These are phyloP conservation scores for Machaerirhynchus nigripectus DNA, from an alignment of 2,113 vertebrate species.

Conservation along the genomic window DNA sequence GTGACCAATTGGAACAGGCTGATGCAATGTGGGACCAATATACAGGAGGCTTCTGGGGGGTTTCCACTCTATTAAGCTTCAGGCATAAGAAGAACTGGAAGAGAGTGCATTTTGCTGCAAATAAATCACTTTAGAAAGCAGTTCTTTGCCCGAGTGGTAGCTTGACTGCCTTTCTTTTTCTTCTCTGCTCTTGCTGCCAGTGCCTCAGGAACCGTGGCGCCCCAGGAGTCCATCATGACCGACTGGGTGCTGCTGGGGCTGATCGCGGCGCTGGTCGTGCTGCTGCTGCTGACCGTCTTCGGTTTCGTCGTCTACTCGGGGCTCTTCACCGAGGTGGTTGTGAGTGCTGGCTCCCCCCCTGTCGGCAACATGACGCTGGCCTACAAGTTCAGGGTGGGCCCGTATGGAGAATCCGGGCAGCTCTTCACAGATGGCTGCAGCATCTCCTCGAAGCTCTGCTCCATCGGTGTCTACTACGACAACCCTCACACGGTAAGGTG, in stretches of 20 bases:
- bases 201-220: not conserved
- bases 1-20: constrained; percentile 30
- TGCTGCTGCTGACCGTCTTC: constrained; percentile 78
- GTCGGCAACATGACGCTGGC: constrained; percentile 81
- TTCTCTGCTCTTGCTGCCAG: not conserved
- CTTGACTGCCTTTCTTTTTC: not conserved
- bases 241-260: constrained; percentile 78
- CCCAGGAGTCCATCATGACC: constrained; percentile 69
- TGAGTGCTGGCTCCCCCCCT: constrained; percentile 84
- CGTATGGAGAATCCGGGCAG: constrained; percentile 76
- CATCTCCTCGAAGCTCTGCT: constrained; percentile 81
- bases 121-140: not conserved
- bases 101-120: not conserved
- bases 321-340: constrained; percentile 75
- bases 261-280: constrained; percentile 67
- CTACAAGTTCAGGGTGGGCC: constrained; percentile 87
- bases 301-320: constrained; percentile 83
- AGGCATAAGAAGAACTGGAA: not conserved
- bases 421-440: constrained; percentile 84
- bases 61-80: not conserved
- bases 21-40: constrained; percentile 3
- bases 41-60: not conserved
- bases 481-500: constrained; percentile 85
- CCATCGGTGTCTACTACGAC: constrained; percentile 87
- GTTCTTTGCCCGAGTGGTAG: not conserved